Conservation (phyloP, 2,797 vertebrate species). For the Borostomias antarcticus region DNA sequence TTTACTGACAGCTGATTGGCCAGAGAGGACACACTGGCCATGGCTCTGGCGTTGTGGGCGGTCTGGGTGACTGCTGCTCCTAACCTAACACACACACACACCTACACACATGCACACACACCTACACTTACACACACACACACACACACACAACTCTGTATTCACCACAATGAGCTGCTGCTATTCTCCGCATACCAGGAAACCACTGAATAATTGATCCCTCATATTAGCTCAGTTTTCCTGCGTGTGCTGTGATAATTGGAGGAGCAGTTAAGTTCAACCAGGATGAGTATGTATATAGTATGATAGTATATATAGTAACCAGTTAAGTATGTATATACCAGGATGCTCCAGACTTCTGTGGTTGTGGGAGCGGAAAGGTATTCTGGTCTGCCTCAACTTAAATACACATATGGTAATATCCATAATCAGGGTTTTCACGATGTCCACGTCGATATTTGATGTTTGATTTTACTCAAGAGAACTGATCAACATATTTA, state of each 20-base stretch:
- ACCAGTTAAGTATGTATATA: too few relatives aligned
- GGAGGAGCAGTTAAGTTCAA: too few relatives aligned
- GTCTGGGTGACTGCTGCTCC: background rate
- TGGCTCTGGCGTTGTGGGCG: background rate
- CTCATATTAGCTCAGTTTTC: background rate
- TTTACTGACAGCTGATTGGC: conserved; percentile 2
- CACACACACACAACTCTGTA: conserved; percentile 1
- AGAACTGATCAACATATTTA: background rate
- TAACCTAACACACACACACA: background rate
- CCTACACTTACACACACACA: background rate
- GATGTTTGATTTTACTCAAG: background rate
- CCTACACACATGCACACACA: background rate
- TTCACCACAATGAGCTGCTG: background rate
- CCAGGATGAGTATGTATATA: too few relatives aligned
- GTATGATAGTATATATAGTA: too few relatives aligned
- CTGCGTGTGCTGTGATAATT: background rate
- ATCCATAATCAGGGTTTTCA: background rate
- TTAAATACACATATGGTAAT: too few relatives aligned
- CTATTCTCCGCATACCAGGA: background rate
- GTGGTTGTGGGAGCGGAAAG: too few relatives aligned
- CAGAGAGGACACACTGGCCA: background rate
- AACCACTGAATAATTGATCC: background rate
- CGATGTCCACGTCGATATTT: background rate
- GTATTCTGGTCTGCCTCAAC: too few relatives aligned
- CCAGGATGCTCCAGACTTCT: background rate